Percentiles rank a stretch among this genome's conserved stretches.
These are phyloP conservation scores for Xanthorhoe designata DNA, from an alignment of 2,888 invertebrate species.

Conservation along the genomic window DNA sequence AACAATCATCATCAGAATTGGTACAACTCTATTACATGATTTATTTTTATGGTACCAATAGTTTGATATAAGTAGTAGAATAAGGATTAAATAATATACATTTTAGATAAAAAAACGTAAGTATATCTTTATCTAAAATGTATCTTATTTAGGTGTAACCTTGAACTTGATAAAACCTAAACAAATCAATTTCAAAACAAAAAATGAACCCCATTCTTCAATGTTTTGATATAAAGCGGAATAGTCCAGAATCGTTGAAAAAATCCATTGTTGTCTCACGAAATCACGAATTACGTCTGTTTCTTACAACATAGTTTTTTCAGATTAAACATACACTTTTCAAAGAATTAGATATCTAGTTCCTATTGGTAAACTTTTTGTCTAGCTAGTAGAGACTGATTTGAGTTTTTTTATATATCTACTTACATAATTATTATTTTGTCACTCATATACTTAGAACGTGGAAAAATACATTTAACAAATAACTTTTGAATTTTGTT, in stretches of 20 bases:
- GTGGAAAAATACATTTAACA: too few relatives aligned
- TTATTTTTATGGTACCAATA: too few relatives aligned
- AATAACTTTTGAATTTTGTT: too few relatives aligned
- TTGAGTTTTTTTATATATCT: background rate
- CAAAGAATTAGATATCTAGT: constrained; percentile 8
- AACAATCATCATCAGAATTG: too few relatives aligned
- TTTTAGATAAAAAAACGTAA: too few relatives aligned
- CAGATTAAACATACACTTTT: constrained; percentile 1
- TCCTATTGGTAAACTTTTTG: background rate
- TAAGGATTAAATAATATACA: too few relatives aligned
- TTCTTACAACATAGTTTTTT: constrained; percentile 44
- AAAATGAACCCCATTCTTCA: constrained; percentile 48
- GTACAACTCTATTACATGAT: too few relatives aligned
- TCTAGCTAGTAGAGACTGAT: background rate
- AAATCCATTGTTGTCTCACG: constrained; percentile 48
- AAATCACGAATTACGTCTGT: constrained; percentile 43
- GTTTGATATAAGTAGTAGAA: too few relatives aligned
- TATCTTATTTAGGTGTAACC: constrained; percentile 9
- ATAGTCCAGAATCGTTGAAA: constrained; percentile 52
- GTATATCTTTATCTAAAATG: background rate
- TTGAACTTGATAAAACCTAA: constrained; percentile 52
- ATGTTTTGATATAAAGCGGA: constrained; percentile 56
- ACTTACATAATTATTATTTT: too few relatives aligned
- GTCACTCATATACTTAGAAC: too few relatives aligned
- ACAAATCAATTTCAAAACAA: constrained; percentile 45